These are phyloP conservation scores for Bradynema listronoti DNA, from an alignment of 1,140 invertebrate species.

Conservation along the genomic window DNA sequence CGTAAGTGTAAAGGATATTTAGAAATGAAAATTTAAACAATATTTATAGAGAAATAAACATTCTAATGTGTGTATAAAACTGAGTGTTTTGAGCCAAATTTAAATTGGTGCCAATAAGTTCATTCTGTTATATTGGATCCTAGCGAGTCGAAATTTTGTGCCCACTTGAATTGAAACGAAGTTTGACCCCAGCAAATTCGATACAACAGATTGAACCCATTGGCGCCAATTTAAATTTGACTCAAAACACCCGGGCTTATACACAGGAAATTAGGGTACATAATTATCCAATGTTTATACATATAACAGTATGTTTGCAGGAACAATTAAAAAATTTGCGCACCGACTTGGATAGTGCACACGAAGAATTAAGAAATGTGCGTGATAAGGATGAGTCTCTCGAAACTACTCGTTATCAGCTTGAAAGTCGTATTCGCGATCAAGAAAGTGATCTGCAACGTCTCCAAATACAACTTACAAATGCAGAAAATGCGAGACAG, in stretches of 20 bases:
- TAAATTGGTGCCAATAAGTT: no score
- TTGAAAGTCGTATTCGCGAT: constrained; percentile 52
- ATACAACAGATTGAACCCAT: no score
- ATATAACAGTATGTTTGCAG: constrained; percentile 20
- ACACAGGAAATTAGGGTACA: no score
- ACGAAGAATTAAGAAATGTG: constrained; percentile 47
- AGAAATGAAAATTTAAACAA: not conserved
- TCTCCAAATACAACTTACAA: constrained; percentile 44
- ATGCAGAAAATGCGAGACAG: constrained; percentile 48
- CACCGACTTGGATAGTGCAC: constrained; percentile 50
- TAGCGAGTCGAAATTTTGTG: no score
- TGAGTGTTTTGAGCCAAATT: no score
- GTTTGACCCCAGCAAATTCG: no score
- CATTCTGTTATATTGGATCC: no score
- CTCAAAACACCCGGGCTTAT: no score
- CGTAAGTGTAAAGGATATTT: constrained; percentile 20
- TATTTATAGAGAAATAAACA: no score
- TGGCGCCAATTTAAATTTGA: no score
- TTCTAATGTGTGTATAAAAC: no score
- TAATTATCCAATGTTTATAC: not conserved
- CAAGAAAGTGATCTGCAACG: constrained; percentile 48
- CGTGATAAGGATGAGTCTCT: constrained; percentile 49
- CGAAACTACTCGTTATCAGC: constrained; percentile 48
- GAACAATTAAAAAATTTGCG: constrained; percentile 56
- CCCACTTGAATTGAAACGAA: no score